Evolutionary conservation across 2,797 vertebrate genomes (phyloP).

Genomic region (Lateolabrax maculatus): DNA sequence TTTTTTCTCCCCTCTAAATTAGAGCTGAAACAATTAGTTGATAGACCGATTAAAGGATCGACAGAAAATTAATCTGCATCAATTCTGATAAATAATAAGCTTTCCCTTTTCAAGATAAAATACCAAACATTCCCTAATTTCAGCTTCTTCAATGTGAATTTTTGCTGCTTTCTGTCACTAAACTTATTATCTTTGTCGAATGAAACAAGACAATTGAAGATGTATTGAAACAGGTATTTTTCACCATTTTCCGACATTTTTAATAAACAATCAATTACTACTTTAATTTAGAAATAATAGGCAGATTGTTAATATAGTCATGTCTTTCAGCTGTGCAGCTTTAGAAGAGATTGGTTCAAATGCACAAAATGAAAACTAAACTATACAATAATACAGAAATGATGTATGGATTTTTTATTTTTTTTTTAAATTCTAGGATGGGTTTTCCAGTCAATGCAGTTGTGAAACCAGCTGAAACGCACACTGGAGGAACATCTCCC

Average conservation of each 20-base stretch:
- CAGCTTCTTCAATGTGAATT: background rate
- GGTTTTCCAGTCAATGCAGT: conserved; percentile 10
- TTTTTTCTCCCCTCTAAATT: background rate
- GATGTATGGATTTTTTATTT: background rate
- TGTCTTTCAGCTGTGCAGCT: background rate
- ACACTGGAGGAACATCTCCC: conserved; percentile 4
- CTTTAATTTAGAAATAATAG: background rate
- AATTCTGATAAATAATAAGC: too few relatives aligned
- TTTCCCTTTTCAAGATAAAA: background rate
- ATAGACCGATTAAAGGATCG: background rate
- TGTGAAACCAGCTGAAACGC: conserved; percentile 25
- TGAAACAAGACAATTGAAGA: background rate
- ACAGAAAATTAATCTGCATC: background rate
- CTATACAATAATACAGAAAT: background rate
- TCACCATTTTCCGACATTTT: background rate
- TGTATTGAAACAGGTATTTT: background rate
- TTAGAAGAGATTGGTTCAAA: background rate
- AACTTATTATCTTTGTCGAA: background rate
- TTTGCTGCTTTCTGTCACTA: background rate
- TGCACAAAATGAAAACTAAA: background rate
- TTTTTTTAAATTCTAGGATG: conserved; percentile 53
- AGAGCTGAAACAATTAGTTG: background rate
- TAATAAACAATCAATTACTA: background rate
- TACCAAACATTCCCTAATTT: background rate
- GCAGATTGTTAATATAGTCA: background rate